Conservation (phyloP, 2,888 invertebrate genomes). For the Cyrtodaria siliqua region DNA sequence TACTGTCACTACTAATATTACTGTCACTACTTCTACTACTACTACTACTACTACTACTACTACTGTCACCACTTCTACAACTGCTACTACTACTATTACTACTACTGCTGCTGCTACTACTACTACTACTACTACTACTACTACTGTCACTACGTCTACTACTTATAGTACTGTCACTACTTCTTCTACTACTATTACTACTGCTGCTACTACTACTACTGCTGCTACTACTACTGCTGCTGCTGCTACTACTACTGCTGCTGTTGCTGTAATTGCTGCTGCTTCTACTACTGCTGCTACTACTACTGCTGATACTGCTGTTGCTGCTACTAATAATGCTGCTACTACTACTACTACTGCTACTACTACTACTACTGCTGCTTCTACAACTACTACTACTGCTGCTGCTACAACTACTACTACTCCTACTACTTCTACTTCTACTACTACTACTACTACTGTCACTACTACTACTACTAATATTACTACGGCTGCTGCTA, state of each 20-base stretch:
- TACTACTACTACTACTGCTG: slow-evolving; percentile 6
- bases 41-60: slow-evolving; percentile 4
- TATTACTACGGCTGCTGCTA: too few relatives aligned
- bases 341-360: slow-evolving; percentile 7
- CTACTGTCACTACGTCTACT: too few relatives aligned
- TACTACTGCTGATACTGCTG: too few relatives aligned
- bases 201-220: slow-evolving; percentile 16
- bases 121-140: slow-evolving; percentile 21
- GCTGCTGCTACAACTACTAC: too few relatives aligned
- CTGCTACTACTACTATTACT: slow-evolving; percentile 13
- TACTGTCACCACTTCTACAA: slow-evolving; percentile 3
- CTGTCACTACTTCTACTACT: too few relatives aligned
- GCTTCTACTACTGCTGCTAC: too few relatives aligned
- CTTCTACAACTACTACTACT: slow-evolving; percentile 4
- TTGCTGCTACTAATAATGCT: too few relatives aligned
- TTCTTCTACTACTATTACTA: slow-evolving; percentile 16
- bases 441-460: slow-evolving; percentile 4
- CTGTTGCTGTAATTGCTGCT: too few relatives aligned
- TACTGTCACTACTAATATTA: too few relatives aligned
- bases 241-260: slow-evolving; percentile 6
- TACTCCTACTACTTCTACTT: too few relatives aligned
- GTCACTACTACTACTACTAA: background rate
- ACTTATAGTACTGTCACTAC: slow-evolving; percentile 14
- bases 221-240: background rate
- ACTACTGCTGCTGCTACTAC: slow-evolving; percentile 14